Conservation (phyloP, 2,888 invertebrate genomes). For the Busseola fusca region DNA sequence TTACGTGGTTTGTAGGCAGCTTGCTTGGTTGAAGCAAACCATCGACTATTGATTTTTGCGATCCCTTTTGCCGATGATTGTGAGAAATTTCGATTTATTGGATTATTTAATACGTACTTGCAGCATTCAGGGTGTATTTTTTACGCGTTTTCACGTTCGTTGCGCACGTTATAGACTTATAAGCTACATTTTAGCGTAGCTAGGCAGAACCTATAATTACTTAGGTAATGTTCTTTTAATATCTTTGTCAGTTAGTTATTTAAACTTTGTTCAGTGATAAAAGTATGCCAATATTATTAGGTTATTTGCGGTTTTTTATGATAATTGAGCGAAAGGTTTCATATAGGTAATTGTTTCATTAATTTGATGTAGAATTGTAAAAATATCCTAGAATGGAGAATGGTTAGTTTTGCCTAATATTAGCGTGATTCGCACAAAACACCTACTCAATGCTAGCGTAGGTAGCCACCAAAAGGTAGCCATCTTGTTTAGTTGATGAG, state of each 20-base stretch:
- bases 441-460: not conserved
- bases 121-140: not conserved
- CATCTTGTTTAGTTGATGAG: not conserved
- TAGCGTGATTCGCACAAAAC: not conserved
- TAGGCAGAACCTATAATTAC: not conserved
- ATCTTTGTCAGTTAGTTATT: not conserved
- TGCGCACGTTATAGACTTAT: not conserved
- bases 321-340: not conserved
- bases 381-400: not conserved
- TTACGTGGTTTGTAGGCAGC: constrained; percentile 58
- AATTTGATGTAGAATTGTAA: not conserved
- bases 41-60: constrained; percentile 86
- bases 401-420: too few relatives aligned
- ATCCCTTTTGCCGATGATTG: constrained; percentile 71
- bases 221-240: constrained; percentile 9
- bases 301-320: not conserved
- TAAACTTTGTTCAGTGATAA: constrained; percentile 13
- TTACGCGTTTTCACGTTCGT: not conserved
- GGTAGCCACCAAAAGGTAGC: not conserved
- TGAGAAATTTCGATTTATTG: constrained; percentile 82
- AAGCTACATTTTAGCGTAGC: not conserved
- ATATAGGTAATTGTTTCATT: not conserved
- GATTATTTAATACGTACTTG: constrained; percentile 51
- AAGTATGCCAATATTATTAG: not conserved
- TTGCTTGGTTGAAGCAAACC: constrained; percentile 71